Base-by-base conservation (phyloP, 2,888 invertebrate species). In the Sericinus montela region DNA sequence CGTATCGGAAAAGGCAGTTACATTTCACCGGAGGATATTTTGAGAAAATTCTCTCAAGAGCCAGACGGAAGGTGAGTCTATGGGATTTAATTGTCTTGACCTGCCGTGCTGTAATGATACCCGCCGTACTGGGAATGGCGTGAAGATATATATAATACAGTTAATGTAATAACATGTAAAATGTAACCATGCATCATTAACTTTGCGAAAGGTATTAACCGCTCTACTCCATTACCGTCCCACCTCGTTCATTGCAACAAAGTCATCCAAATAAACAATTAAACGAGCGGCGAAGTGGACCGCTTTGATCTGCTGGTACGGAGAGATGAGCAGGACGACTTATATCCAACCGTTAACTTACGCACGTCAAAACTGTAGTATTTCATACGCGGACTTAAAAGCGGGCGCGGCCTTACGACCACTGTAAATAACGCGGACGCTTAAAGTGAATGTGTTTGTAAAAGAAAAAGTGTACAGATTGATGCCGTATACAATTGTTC, bases 251-350 rank as follows among this genome's bases (percentile, higher is more conserved):
- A 61, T 56, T 65, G 66, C 70, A 65, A 77, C 75, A 77, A 69
- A 78, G 76, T 77, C 64, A 62, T 67, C 65, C 66, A 74, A 75
- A 78, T 75, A 79, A 79, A 79, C 75, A 77, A 68, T 67, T 54
- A 48, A 29, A 37, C 37, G n/a, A 25, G 42, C 38, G 34, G 52
- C 44, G 53, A 38, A 54, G 51, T 53, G 54, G 51, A 35, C 46
- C 44, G 57, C 78, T 78, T 78, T 78, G 78, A 78, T 74, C 72
- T 77, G 52, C 58, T 57, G 59, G 57, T 57, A 65, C 67, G 68
- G 69, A 71, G 62, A 69, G 72, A 76, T 72, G 67, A 50, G 57
- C 55, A 44, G 51, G 48, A 57, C 60, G 11, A 59, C 59, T 58
- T 50, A 44, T 50, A 45, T 51, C 54, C 53, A 52, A 43, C 48